Base-by-base conservation (phyloP, 2,797 vertebrate species). In the Odontamblyopus lacepedii region DNA sequence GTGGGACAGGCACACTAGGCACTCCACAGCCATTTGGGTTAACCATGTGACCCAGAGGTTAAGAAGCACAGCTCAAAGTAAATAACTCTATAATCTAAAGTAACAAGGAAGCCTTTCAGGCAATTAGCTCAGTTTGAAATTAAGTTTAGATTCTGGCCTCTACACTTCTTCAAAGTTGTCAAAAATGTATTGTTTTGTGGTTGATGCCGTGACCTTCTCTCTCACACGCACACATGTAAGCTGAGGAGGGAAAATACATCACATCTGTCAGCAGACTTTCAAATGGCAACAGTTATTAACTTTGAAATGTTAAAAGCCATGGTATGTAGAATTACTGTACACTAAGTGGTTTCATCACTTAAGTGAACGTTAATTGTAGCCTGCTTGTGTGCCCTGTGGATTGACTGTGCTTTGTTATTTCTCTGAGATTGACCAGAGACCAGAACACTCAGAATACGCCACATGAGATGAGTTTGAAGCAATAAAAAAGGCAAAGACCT, bases 251-350 rank as follows among this genome's bases (percentile, higher is more conserved):
- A 73, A 74, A 77, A 75, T 67, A 64, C 15, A 69, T 74, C 60
- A 65, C 63, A 50, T 82, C 82, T 74, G 76, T 83, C 73, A 55
- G 62, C 63, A 19, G 71, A 70, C 74, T 77, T 80, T 69, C 74
- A 86, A 88, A 90, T 83, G 80, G 80, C 71, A 84, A 75, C 74
- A 72, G 74, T 81, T 85, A 85, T 85, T 84, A 83, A 78, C 77
- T 79, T 75, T 85, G 77, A 87, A 87, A 85, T 83, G 82, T 84
- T 83, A 87, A 88, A 90, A 89, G 80, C 76, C 71, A 77, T 80
- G 67, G 8, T 69, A 66, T 73, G 77, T 7, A 18, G 66, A 77
- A 56, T 62, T 79, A 78, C 74, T 67, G 64, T 81, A 75, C 75
- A 71, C 77, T 79, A 80, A 88, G 79, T 82, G 79, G 73, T 73